Conservation (phyloP, 2,113 vertebrate genomes). For the Pteronura brasiliensis region DNA sequence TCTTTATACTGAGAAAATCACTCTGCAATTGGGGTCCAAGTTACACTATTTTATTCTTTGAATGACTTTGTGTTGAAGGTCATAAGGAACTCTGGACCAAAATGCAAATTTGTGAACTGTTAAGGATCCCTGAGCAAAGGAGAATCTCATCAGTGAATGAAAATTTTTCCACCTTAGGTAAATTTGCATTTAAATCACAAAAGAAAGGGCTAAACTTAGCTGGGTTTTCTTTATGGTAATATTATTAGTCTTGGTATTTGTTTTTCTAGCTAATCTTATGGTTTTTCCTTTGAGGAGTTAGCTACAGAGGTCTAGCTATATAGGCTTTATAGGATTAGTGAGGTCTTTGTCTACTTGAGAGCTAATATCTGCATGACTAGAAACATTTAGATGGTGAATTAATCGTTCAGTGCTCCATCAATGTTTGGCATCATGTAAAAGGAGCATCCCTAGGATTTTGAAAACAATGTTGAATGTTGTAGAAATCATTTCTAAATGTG, state of each 20-base stretch:
- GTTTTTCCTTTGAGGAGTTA: neutral
- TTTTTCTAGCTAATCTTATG: conserved; percentile 19
- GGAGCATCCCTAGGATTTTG: neutral
- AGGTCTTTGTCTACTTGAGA: neutral
- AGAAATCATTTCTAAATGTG: conserved; percentile 40
- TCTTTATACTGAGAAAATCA: conserved; percentile 31
- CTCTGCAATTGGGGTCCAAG: conserved; percentile 26
- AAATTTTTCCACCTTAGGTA: conserved; percentile 31
- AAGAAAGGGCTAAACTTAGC: neutral
- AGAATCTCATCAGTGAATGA: conserved; percentile 32
- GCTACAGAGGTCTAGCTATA: neutral
- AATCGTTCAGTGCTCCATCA: neutral
- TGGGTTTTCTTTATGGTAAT: conserved; percentile 12
- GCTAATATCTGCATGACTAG: neutral
- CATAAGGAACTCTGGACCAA: conserved; percentile 42
- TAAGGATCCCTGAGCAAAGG: conserved; percentile 46
- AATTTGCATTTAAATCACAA: conserved; percentile 60
- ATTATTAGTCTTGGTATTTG: neutral
- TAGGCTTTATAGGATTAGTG: neutral
- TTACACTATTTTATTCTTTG: conserved; percentile 49
- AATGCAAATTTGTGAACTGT: conserved; percentile 56
- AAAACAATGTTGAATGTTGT: conserved; percentile 28
- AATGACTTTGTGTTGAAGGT: conserved; percentile 40
- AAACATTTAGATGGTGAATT: conserved; percentile 19
- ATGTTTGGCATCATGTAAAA: neutral